phyloP scores from a whole-genome alignment of 2,113 vertebrate genomes.

The Micronycteris hirsuta region DNA sequence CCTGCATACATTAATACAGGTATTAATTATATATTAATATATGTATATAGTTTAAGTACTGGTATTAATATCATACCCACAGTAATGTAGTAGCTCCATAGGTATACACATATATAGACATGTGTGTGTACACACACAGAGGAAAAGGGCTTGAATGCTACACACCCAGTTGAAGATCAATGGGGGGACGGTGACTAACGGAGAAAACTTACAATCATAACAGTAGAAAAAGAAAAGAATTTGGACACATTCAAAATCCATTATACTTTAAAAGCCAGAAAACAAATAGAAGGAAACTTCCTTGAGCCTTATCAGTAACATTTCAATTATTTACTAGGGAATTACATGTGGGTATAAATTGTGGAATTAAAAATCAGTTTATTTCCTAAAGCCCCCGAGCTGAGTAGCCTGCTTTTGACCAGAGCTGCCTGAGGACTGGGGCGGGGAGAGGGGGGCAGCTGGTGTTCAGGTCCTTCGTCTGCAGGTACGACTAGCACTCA shows the following conservation, averaged over 20 bases:
- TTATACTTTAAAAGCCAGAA: not conserved
- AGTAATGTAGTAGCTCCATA: not conserved
- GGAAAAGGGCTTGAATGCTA: not conserved
- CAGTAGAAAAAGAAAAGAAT: not conserved
- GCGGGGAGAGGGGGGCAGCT: not conserved
- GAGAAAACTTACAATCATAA: not conserved
- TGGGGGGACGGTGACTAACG: not conserved
- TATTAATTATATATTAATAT: not conserved
- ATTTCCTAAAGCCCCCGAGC: not conserved
- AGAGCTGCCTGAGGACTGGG: not conserved
- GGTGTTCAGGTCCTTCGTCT: not conserved
- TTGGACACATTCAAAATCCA: not conserved
- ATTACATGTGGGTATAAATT: not conserved
- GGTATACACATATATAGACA: not conserved
- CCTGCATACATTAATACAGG: not conserved
- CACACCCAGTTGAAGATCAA: not conserved
- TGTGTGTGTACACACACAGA: not conserved
- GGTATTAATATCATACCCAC: not conserved
- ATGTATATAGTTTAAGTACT: not conserved
- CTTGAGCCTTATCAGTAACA: not conserved
- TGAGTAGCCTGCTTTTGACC: not conserved
- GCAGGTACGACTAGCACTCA: not conserved
- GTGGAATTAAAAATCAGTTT: not conserved
- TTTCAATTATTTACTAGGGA: not conserved
- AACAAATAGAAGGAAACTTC: not conserved